Base-by-base conservation (phyloP, 2,113 vertebrate genomes). In the Sinocyclocheilus anshuiensis region DNA sequence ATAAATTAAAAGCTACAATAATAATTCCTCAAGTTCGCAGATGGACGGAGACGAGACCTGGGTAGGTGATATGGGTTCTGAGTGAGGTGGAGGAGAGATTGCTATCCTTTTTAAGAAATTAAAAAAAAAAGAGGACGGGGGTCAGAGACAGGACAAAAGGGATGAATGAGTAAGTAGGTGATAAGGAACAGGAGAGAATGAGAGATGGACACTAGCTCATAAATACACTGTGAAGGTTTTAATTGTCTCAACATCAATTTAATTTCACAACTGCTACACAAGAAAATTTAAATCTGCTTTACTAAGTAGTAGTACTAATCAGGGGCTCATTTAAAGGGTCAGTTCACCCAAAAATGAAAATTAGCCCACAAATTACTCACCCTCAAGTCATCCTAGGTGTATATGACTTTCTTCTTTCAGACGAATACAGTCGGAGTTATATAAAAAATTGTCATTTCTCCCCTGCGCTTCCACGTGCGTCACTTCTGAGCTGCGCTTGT, bases 1-100 rank as follows among this genome's bases (percentile, higher is more conserved):
- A 86, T 89, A 89, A 86, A 92, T 93, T 86, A 76, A 89, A 89
- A 88, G 83, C 29, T 87, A 81, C 90, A 89, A 89, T 71, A 88
- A 59, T 71, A 42, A 78, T 67, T 85, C 67, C 42, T 84, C 50
- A 48, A 24, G 53, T 87, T 71, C 26, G 18, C 3, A 42, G 45
- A n/a, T 13, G 18, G 26, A 65, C 12, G 33, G 77, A 29, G 77
- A 77, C 77, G 78, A 85, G 78, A 83, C 74, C n/a, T 29, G 26
- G 69, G 75, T 53, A 33, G 24, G 7, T 33, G 75, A 50, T 53
- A 53, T 57, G 65, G n/a, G 4, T 9, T 63, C 11, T 65, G 69
- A 48, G 67, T 72, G 69, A 67, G 53, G 7, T 36, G 6, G 67
- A 24, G 83, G 22, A 50, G 75, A 85, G 84, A 89, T 90, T 50